These are phyloP conservation scores for Eudyptes chrysolophus DNA, from an alignment of 2,113 vertebrate species.

Conservation along the genomic window DNA sequence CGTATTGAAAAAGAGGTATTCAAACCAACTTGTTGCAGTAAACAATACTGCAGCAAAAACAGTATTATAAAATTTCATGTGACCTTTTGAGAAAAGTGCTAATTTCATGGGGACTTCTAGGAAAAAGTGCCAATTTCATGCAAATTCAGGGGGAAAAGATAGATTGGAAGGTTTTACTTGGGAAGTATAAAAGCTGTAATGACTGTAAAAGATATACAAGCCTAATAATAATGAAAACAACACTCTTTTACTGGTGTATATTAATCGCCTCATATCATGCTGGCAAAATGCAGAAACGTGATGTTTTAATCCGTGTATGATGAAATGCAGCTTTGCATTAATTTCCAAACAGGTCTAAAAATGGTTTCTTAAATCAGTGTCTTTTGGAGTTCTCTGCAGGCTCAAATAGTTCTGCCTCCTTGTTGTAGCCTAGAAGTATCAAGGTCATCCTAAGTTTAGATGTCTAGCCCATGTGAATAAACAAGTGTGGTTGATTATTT, in stretches of 20 bases:
- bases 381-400: neutral
- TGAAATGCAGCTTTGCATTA: conserved; percentile 33
- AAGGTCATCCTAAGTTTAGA: conserved; percentile 5
- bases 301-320: neutral
- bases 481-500: neutral
- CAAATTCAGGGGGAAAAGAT: neutral
- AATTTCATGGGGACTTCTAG: conserved; percentile 19
- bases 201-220: conserved; percentile 12
- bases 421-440: neutral
- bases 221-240: conserved; percentile 43
- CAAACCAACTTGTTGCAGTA: neutral
- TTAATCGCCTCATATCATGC: neutral
- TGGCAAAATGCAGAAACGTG: neutral
- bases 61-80: neutral
- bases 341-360: conserved; percentile 16
- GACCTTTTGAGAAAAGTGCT: conserved; percentile 6
- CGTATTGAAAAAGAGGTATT: neutral
- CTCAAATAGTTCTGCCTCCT: neutral
- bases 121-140: conserved; percentile 34
- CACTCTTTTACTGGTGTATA: neutral
- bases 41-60: neutral
- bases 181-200: conserved; percentile 19
- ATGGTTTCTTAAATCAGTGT: neutral
- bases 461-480: neutral
- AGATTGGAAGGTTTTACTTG: conserved; percentile 23